Conservation (phyloP, 2,888 invertebrate genomes). For the Cecidostiba fungosa region DNA sequence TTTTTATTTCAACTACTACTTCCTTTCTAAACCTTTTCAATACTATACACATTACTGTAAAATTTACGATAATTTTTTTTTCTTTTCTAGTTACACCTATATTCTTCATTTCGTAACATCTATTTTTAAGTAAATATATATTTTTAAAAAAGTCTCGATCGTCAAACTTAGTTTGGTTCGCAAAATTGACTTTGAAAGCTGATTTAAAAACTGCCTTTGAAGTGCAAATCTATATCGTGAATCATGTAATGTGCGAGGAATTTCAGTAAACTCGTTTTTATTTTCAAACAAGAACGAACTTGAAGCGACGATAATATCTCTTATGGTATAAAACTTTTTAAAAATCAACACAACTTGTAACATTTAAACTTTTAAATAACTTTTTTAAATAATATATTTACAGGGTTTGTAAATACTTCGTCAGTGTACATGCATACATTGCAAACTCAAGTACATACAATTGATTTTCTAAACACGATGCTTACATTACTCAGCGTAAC, state of each 20-base stretch:
- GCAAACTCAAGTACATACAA: conserved; percentile 36
- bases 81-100: conserved; percentile 50
- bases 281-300: conserved; percentile 25
- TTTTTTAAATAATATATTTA: conserved; percentile 60
- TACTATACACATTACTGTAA: conserved; percentile 57
- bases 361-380: background rate
- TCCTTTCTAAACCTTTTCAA: conserved; percentile 43
- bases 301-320: background rate
- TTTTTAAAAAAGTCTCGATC: conserved; percentile 48
- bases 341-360: conserved; percentile 11
- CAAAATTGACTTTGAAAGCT: conserved; percentile 52
- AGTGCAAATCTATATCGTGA: background rate
- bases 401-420: conserved; percentile 53
- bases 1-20: conserved; percentile 53
- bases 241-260: background rate
- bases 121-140: conserved; percentile 52
- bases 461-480: conserved; percentile 58
- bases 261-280: background rate
- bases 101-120: conserved; percentile 49
- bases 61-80: conserved; percentile 48
- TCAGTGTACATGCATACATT: conserved; percentile 40
- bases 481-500: conserved; percentile 36
- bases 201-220: background rate
- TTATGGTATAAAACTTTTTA: background rate
- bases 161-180: conserved; percentile 48